Evolutionary conservation across 2,113 vertebrate genomes (phyloP).

Genomic region (Tautogolabrus adspersus): DNA sequence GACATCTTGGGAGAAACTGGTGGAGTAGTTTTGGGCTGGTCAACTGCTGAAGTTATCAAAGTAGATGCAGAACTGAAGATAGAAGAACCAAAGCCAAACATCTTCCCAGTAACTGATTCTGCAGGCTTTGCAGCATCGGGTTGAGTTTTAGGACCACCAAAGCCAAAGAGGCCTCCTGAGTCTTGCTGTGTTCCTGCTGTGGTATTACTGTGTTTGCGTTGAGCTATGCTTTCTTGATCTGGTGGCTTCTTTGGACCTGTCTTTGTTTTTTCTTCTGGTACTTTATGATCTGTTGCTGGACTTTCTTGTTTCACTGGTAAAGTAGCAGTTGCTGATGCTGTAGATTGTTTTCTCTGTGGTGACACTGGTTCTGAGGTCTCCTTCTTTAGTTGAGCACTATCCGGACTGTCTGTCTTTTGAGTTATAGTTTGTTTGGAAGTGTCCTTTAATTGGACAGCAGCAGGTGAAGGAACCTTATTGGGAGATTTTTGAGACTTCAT

Average conservation of each 20-base stretch:
- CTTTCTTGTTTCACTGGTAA: constrained; percentile 40
- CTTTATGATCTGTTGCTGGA: constrained; percentile 29
- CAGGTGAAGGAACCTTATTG: constrained; percentile 67
- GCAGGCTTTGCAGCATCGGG: constrained; percentile 83
- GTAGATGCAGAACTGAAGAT: constrained; percentile 82
- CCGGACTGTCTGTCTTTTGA: constrained; percentile 33
- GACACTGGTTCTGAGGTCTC: constrained; percentile 49
- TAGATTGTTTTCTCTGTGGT: constrained; percentile 65
- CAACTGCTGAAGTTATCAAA: constrained; percentile 78
- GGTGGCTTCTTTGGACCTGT: constrained; percentile 61
- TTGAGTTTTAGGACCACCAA: constrained; percentile 76
- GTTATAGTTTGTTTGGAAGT: constrained; percentile 27
- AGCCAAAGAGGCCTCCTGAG: constrained; percentile 83
- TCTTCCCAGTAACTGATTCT: constrained; percentile 89
- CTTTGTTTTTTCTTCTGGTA: constrained; percentile 35
- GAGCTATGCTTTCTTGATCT: constrained; percentile 57
- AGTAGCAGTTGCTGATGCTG: constrained; percentile 26
- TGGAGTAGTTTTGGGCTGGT: constrained; percentile 73
- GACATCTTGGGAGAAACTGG: constrained; percentile 74
- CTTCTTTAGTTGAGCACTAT: constrained; percentile 55
- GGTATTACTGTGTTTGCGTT: constrained; percentile 79
- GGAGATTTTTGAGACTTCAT: constrained; percentile 74
- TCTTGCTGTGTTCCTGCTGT: constrained; percentile 68
- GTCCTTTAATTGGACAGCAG: constrained; percentile 44
- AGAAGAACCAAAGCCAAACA: constrained; percentile 82